A percentile compares a stretch with the other conserved stretches of the same genome.
phyloP scores from a whole-genome alignment of 2,888 invertebrate genomes.

The Thumatha senex region DNA sequence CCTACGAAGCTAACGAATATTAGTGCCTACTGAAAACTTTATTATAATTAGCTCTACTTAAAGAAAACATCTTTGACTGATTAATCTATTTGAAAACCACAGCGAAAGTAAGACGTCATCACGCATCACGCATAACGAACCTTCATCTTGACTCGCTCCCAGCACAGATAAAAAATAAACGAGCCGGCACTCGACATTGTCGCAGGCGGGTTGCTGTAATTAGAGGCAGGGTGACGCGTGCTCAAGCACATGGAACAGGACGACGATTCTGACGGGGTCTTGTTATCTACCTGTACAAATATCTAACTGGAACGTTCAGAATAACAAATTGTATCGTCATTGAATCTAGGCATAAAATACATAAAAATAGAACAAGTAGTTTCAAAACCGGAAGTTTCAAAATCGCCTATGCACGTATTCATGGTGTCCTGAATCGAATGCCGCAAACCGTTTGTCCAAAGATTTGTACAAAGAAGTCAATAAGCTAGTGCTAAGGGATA shows the following conservation, averaged over 20 bases:
- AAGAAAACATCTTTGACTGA: background rate
- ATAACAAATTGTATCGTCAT: background rate
- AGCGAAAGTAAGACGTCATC: conserved; percentile 4
- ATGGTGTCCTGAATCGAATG: too few species aligned
- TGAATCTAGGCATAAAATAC: too few species aligned
- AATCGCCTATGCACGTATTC: too few species aligned
- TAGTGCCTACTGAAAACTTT: too few species aligned
- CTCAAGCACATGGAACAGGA: conserved; percentile 23
- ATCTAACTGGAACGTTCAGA: background rate
- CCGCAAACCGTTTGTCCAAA: too few species aligned
- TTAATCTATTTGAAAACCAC: background rate
- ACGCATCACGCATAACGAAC: conserved; percentile 37
- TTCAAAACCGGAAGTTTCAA: too few species aligned
- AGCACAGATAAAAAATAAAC: conserved; percentile 30
- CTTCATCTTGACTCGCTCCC: conserved; percentile 11
- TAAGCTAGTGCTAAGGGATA: too few species aligned
- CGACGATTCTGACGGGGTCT: conserved; percentile 5
- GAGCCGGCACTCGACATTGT: conserved; percentile 39
- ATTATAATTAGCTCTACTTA: background rate
- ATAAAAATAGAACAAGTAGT: too few species aligned
- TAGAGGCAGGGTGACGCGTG: conserved; percentile 50
- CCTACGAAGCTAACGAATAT: too few species aligned
- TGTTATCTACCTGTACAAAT: conserved; percentile 2
- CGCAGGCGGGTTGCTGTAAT: conserved; percentile 47
- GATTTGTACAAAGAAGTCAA: too few species aligned